phyloP scores from a whole-genome alignment of 2,113 vertebrate species.

The Marmota monax region DNA sequence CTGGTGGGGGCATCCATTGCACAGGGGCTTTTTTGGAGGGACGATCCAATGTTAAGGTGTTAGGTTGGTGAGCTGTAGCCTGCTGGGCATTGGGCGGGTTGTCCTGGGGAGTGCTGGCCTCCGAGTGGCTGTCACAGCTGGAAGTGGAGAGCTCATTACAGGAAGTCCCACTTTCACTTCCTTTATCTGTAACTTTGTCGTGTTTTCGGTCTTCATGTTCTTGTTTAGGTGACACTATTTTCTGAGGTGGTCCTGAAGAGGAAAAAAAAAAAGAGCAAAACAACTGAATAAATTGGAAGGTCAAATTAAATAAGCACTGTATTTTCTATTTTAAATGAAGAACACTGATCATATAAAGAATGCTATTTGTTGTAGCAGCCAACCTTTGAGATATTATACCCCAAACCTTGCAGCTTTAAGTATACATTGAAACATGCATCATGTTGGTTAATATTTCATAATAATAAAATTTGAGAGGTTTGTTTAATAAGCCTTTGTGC shows the following conservation, averaged over 20 bases:
- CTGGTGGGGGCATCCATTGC: constrained; percentile 92
- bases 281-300: constrained; percentile 9
- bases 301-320: background rate
- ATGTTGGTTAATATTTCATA: constrained; percentile 11
- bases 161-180: constrained; percentile 94
- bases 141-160: constrained; percentile 94
- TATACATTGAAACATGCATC: rapidly evolving
- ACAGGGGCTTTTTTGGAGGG: constrained; percentile 91
- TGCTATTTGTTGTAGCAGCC: background rate
- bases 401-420: background rate
- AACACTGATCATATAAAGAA: background rate
- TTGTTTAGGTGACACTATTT: constrained; percentile 89
- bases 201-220: constrained; percentile 90
- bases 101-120: constrained; percentile 92
- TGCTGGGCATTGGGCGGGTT: constrained; percentile 86
- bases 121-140: constrained; percentile 94
- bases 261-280: constrained; percentile 39
- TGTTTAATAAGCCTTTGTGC: constrained; percentile 59
- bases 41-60: constrained; percentile 93
- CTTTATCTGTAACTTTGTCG: constrained; percentile 91
- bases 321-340: background rate
- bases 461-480: background rate
- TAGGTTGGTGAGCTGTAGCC: constrained; percentile 89
- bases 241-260: constrained; percentile 89
- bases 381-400: background rate